Base-by-base conservation (phyloP, 2,797 vertebrate species). In the Rhinatrema bivittatum region DNA sequence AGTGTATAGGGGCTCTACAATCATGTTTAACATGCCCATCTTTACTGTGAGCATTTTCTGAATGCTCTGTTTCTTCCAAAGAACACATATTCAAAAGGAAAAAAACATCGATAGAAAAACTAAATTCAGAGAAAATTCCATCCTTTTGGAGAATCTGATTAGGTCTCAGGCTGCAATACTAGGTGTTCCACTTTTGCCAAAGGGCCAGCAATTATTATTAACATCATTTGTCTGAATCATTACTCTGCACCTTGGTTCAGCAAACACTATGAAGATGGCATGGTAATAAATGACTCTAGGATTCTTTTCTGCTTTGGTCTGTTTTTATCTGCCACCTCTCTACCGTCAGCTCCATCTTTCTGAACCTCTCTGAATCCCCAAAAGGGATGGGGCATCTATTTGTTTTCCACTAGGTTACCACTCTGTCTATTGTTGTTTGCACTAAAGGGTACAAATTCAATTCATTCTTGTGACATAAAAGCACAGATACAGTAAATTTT, bases 361-460 rank as follows among this genome's bases (percentile, higher is more conserved):
- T 76, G 81, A 81, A 74, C 72, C 71, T 72, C 82, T 76, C 83
- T 74, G 81, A 85, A 92, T 89, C 89, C 91, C 93, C 93, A 91
- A 85, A 87, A 84, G 87, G 91, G 95, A 91, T 68, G 77, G 79
- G 82, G 85, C 81, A 72, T 89, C 89, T 85, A 94, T 98, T 95
- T 97, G 91, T 97, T 96, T 92, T 93, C 90, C 86, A 91, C 87
- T 88, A 89, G 90, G 91, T 91, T 90, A 87, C 87, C 74, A 81
- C 85, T 92, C 89, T 87, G 83, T 87, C 89, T 87, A 86, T 87
- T 92, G 91, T 91, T 96, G 91, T 98, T 95, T 97, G 88, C 87
- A 91, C 91, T 93, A 88, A 93, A 88, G 91, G 88, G 90, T 87
- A 93, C 88, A 86, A 89, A 94, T 92, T 91, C 91, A 91, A 96